Evolutionary conservation across 2,797 vertebrate genomes (phyloP), one percentile per base, ranked within the genome.

Genomic region (Okamejei kenojei): DNA sequence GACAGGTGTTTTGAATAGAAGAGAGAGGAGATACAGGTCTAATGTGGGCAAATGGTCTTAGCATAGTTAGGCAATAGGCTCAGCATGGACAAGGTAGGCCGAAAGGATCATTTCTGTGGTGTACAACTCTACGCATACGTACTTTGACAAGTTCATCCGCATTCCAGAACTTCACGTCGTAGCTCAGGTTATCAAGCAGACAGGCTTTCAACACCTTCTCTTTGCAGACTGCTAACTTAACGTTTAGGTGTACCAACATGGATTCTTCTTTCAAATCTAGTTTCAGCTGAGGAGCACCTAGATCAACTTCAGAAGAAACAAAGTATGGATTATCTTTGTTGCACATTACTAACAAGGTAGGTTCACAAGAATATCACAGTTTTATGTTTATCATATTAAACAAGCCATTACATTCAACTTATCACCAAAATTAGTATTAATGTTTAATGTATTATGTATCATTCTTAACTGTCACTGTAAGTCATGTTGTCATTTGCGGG

Each of bases 91-190:
- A 21, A 73, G 19, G 26, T 19, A 0, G 71, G 2, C 13, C 65
- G 11, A 68, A 10, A 45, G 38, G 38, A 45, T 45, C 10, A 17
- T 17, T 10, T 68, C 65, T 17, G 65, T 68, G 65, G 11, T 13
- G 10, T 80, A 35, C 10, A 15, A 10, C 78, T 19, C 65, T 11
- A 6, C 7, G 32, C 29, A 23, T 92, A 92, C 71, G 7, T 92
- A 92, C 88, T 65, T 10, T 45, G 35, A 74, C 23, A 26, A 0
- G 35, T 29, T 76, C 90, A 76, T 54, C 71, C 71, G 23, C 29
- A 45, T 92, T 38, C 90, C 90, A 92, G 21, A 54, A 76, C 54
- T 54, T 26, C 45, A 76, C 90, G 29, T 92, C 71, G n/a, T 92
- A 73, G 68, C 26, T 45, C 90, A 92, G 15, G 1, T 74, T 11